Conservation (phyloP, 2,888 invertebrate species). For the Cataglyphis livida region DNA sequence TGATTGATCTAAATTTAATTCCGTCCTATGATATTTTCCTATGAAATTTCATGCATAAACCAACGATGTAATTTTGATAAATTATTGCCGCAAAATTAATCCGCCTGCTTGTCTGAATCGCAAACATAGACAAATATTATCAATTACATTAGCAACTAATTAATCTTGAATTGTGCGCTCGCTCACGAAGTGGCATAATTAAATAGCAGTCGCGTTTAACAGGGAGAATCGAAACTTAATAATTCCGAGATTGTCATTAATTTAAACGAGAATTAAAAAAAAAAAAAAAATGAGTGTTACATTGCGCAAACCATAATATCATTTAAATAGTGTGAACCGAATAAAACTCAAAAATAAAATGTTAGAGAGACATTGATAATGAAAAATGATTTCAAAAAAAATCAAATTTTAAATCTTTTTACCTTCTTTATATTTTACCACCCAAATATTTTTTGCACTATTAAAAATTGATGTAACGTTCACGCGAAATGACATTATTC, state of each 20-base stretch:
- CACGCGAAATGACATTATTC: neutral
- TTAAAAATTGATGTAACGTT: conserved; percentile 13
- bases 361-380: neutral
- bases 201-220: conserved; percentile 8
- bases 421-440: neutral
- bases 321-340: neutral
- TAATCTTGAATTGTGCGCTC: conserved; percentile 44
- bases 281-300: neutral
- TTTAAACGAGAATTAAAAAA: neutral
- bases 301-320: neutral
- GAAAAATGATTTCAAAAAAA: neutral
- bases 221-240: conserved; percentile 34
- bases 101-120: conserved; percentile 37
- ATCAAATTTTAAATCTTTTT: neutral
- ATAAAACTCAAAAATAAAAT: neutral
- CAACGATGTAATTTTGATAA: conserved; percentile 47
- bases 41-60: conserved; percentile 39
- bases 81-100: conserved; percentile 51
- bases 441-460: neutral
- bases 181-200: conserved; percentile 36
- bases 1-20: conserved; percentile 50
- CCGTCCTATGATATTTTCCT: conserved; percentile 26
- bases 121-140: conserved; percentile 45
- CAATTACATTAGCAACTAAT: conserved; percentile 53
- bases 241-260: conserved; percentile 29